Base-by-base conservation (phyloP, 2,797 vertebrate species). In the Scyliorhinus canicula region DNA sequence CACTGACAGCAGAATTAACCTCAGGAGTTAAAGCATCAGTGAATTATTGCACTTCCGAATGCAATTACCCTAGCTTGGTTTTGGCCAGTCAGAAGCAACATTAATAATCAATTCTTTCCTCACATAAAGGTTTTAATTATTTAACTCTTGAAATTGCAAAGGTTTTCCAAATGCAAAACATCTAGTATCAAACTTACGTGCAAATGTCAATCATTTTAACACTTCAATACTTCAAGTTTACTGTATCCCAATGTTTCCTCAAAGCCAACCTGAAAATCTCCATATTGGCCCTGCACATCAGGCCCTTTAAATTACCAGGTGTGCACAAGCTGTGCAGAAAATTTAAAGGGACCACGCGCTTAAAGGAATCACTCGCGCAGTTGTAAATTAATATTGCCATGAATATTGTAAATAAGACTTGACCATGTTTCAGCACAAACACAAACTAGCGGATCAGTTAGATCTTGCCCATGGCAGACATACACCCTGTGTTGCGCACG, bases 1-100 rank as follows among this genome's bases (percentile, higher is more conserved):
- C 93, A 94, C 65, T 94, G 93, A 94, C 93, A 74, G 28, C 47
- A 71, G 93, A 94, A 69, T 50, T 94, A 74, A 94, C 93, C 93
- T 94, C 93, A 71, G 40, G 93, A 94, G 65, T 94, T 94, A 94
- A 94, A 94, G 93, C 93, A 94, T 94, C 93, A 94, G 63, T 94
- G 93, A 94, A 55, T 94, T 35, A 94, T 50, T 50, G 93, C 44
- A 94, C 93, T 74, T 94, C 93, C 44, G 67, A 94, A 74, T 94
- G 93, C 90, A 93, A 94, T 71, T 94, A 71, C 93, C 93, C 47
- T 74, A 35, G 47, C 91, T 52, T 67, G 11, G 63, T 31, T 67
- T 50, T 93, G 63, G 91, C 57, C 65, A 69, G 91, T 69, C 93
- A 71, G 67, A 93, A 69, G 50, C 9, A 74, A 71, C 65, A 94